Evolutionary conservation across 2,797 vertebrate species (phyloP).

Genomic region (Chloroceryle inda): DNA sequence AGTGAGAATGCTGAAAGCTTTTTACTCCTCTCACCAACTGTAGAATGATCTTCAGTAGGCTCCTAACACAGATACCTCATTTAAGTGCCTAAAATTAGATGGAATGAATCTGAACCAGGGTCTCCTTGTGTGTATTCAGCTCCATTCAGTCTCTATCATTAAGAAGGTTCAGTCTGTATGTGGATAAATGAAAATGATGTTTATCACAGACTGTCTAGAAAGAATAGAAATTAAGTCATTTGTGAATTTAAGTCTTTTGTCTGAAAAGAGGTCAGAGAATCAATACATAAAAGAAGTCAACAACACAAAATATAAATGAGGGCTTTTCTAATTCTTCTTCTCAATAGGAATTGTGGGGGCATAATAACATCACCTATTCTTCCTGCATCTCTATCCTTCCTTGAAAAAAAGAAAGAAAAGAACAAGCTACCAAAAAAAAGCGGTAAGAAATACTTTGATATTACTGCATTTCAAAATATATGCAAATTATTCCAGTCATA

Average conservation of each 20-base stretch:
- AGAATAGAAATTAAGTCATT: neutral
- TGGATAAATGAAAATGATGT: neutral
- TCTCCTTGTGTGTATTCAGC: neutral
- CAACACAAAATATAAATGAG: neutral
- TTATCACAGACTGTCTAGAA: neutral
- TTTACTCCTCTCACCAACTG: neutral
- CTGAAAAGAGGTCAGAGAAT: neutral
- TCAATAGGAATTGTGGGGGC: neutral
- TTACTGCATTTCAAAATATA: slow-evolving; percentile 21
- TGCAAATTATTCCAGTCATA: neutral
- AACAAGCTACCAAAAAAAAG: neutral
- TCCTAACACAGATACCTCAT: neutral
- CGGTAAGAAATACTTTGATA: neutral
- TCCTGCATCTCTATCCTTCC: neutral
- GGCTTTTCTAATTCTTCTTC: neutral
- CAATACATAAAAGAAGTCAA: neutral
- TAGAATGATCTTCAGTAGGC: neutral
- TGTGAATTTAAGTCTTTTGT: neutral
- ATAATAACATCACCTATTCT: neutral
- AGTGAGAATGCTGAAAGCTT: neutral
- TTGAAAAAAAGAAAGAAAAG: neutral
- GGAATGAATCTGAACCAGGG: neutral
- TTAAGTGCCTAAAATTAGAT: neutral
- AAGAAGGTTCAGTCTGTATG: neutral
- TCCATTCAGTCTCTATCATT: neutral